These are phyloP conservation scores for Nemopilema nomurai DNA, from an alignment of 30 jellyfish, hydroid and myxozoan species.

Conservation along the genomic window DNA sequence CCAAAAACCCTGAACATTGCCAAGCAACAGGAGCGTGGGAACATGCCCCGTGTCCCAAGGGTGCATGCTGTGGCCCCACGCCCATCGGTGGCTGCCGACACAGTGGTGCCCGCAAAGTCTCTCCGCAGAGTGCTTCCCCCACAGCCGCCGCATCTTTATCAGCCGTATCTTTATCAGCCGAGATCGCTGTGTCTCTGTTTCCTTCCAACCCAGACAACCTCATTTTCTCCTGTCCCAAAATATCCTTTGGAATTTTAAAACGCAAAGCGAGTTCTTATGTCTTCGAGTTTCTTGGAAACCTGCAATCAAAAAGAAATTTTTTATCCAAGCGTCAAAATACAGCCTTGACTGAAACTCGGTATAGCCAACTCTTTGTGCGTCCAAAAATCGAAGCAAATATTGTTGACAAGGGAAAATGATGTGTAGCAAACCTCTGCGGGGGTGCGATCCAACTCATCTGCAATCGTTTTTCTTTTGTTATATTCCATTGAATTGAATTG, in stretches of 20 bases:
- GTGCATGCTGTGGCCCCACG: too few relatives aligned
- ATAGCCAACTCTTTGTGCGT: too few relatives aligned
- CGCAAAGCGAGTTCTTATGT: conserved; percentile 97
- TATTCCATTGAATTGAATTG: conserved; percentile 96
- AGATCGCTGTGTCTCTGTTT: neutral
- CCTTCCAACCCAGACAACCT: neutral
- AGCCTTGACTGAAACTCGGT: too few relatives aligned
- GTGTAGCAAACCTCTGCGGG: conserved; percentile 91
- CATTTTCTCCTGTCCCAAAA: neutral
- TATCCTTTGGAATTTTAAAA: conserved; percentile 28
- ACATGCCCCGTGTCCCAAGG: too few relatives aligned
- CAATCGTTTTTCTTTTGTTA: conserved; percentile 82
- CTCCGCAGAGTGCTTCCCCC: neutral
- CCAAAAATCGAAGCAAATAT: neutral
- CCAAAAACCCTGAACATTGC: too few relatives aligned
- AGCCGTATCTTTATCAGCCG: neutral
- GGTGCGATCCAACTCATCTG: conserved; percentile 98
- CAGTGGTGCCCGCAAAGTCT: too few relatives aligned
- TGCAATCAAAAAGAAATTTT: conserved; percentile 14
- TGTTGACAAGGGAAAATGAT: neutral
- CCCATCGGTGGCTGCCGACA: too few relatives aligned
- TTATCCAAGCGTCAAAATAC: too few relatives aligned
- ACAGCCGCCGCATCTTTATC: neutral
- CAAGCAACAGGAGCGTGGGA: too few relatives aligned
- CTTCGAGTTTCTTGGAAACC: conserved; percentile 99